Base-by-base conservation (phyloP, 1,140 invertebrate species). In the Cylas formicarius region DNA sequence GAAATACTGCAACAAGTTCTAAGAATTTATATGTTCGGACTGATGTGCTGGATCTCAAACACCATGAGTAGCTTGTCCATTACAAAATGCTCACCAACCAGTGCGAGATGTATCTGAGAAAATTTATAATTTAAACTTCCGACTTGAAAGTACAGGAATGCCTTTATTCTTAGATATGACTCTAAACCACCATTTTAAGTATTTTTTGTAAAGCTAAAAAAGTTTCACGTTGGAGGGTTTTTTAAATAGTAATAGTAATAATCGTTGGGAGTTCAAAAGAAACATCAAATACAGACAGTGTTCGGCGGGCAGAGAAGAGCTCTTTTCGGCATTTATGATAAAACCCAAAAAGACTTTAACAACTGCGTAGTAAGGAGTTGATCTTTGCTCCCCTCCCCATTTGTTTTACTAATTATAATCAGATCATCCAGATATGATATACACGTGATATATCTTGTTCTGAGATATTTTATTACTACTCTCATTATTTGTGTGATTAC, bases 401-500 rank as follows among this genome's bases (percentile, higher is more conserved):
- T 16, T 19, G 9, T 41, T 8, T 41, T 37, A 10, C 22, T 20
- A 22, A 46, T 20, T 18, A 39, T 26, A 14, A 52, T 18, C 3
- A 49, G 13, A 20, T 52, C 46, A 29, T 52, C 48, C 22, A 47
- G 29, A 35, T 48, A 51, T 18, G 33, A 16, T 7, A 52, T 32
- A 22, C 32, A 36, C 13, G 39, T 10, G 13, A 48, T 31, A n/a
- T 16, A 19, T 9, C 21, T 34, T 4, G 32, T 19, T 24, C 48
- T 38, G 16, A 51, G 26, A 14, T 48, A 31, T 47, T 31, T 14
- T 19, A 43, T 9, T n/a, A n/a, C 40, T 21, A 31, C 19, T 23
- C 33, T 42, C 8, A 42, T 32, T 16, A 50, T 38, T 32, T 53
- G 52, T 17, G 50, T 57, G 20, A 50, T 56, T 26, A 50, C 44